Percentiles rank a stretch among this genome's conserved stretches.
These are phyloP conservation scores for Trichopria drosophilae DNA, from an alignment of 2,888 invertebrate genomes.

Conservation along the genomic window DNA sequence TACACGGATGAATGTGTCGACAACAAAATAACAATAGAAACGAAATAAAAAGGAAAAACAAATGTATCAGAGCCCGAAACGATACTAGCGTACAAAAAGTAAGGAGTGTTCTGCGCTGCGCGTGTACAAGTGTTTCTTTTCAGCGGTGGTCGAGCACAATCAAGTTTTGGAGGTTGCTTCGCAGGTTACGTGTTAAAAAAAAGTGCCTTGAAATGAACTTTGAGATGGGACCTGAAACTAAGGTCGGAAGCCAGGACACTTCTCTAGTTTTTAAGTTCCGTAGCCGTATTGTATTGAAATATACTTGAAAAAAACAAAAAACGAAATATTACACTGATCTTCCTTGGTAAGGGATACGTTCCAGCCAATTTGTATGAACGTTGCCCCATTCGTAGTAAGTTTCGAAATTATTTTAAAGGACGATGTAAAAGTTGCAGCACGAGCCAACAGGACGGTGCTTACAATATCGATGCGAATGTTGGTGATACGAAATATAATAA, in stretches of 20 bases:
- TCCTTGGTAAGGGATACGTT: constrained; percentile 2
- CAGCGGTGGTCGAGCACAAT: constrained; percentile 7
- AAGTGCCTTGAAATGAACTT: constrained; percentile 46
- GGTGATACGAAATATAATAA: constrained; percentile 24
- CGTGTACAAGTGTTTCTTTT: constrained; percentile 24
- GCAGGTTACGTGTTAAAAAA: constrained; percentile 26
- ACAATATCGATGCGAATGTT: constrained; percentile 11
- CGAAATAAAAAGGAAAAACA: constrained; percentile 28
- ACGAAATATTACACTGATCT: constrained; percentile 10
- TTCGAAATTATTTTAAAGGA: no score
- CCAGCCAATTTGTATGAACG: constrained; percentile 7
- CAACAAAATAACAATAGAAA: constrained; percentile 6
- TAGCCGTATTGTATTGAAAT: constrained; percentile 40
- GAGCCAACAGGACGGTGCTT: constrained; percentile 16
- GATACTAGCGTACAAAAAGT: constrained; percentile 46
- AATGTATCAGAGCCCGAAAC: constrained; percentile 44
- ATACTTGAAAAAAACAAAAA: constrained; percentile 22
- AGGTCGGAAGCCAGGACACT: constrained; percentile 49
- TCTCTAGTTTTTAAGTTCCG: constrained; percentile 50
- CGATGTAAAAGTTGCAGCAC: no score
- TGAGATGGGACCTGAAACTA: constrained; percentile 44
- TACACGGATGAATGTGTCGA: no score
- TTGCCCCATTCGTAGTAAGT: constrained; percentile 15
- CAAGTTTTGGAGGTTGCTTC: constrained; percentile 1
- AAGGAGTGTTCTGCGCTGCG: constrained; percentile 45